Evolutionary conservation across 2,888 invertebrate genomes (phyloP).

Genomic region (Nebria salina): DNA sequence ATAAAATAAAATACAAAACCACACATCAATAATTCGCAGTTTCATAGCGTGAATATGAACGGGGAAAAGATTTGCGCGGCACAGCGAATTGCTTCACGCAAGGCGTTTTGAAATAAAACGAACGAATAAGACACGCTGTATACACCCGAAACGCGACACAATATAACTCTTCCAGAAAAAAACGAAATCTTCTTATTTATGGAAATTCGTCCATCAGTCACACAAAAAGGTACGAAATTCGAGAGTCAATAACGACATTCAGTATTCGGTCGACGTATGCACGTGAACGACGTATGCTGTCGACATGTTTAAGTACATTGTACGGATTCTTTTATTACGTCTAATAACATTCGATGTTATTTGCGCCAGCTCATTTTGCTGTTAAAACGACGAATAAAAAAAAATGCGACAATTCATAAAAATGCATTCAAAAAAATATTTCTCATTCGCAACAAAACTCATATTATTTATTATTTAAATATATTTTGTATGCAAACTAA

Average conservation of each 20-base stretch:
- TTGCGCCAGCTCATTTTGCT: not conserved
- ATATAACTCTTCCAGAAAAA: conserved; percentile 3
- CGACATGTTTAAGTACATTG: conserved; percentile 15
- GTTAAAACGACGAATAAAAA: not conserved
- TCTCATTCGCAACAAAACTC: not conserved
- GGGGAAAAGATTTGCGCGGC: conserved; percentile 11
- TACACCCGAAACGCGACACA: not conserved
- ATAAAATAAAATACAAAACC: conserved; percentile 14
- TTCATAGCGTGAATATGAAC: not conserved
- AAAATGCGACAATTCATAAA: not conserved
- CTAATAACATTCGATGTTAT: conserved; percentile 1
- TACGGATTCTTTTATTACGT: conserved; percentile 10
- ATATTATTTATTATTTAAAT: not conserved
- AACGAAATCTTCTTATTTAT: not conserved
- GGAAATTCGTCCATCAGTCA: conserved; percentile 6
- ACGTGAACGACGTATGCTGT: conserved; percentile 7
- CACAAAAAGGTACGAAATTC: conserved; percentile 6
- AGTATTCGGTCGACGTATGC: conserved; percentile 9
- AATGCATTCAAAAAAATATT: not conserved
- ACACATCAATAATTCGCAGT: conserved; percentile 11
- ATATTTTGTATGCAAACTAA: not conserved
- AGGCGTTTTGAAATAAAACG: not conserved
- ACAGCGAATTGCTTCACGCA: not conserved
- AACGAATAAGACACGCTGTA: conserved; percentile 6
- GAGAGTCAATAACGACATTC: conserved; percentile 19